Conservation (phyloP, 1,140 invertebrate genomes). For the Trichoplusia ni region DNA sequence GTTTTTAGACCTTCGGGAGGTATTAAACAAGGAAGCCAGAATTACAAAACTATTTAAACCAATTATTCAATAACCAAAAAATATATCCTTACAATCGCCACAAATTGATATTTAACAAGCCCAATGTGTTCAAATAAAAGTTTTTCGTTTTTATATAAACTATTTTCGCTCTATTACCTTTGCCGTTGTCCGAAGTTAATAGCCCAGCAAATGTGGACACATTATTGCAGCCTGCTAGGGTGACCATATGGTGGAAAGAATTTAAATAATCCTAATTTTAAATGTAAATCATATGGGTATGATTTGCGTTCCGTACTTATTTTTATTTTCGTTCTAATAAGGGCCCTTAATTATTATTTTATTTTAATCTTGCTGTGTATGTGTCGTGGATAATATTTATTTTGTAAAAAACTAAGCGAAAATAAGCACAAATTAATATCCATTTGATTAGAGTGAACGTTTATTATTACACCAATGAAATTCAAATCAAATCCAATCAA, state of each 20-base stretch:
- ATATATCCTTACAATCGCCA: not conserved
- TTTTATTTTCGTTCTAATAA: not conserved
- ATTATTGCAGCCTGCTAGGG: conserved; percentile 45
- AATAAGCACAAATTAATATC: too few species aligned
- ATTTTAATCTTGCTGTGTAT: too few species aligned
- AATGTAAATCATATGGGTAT: conserved; percentile 2
- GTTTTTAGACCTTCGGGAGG: too few species aligned
- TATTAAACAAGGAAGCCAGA: not conserved
- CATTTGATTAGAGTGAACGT: too few species aligned
- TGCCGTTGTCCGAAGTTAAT: conserved; percentile 60
- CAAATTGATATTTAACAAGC: conserved; percentile 29
- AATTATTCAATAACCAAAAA: conserved; percentile 13
- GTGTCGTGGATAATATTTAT: too few species aligned
- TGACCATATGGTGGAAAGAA: conserved; percentile 39
- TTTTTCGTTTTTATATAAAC: conserved; percentile 30
- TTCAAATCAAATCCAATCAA: too few species aligned
- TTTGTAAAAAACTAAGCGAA: too few species aligned
- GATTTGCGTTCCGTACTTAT: not conserved
- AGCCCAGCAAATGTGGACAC: conserved; percentile 66
- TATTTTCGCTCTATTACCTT: conserved; percentile 55
- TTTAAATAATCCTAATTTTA: conserved; percentile 13
- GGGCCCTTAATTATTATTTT: not conserved
- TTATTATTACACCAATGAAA: too few species aligned
- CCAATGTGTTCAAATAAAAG: conserved; percentile 1
- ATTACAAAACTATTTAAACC: not conserved